These are phyloP conservation scores for Urocolius indicus DNA, from an alignment of 2,113 vertebrate species.

Conservation along the genomic window DNA sequence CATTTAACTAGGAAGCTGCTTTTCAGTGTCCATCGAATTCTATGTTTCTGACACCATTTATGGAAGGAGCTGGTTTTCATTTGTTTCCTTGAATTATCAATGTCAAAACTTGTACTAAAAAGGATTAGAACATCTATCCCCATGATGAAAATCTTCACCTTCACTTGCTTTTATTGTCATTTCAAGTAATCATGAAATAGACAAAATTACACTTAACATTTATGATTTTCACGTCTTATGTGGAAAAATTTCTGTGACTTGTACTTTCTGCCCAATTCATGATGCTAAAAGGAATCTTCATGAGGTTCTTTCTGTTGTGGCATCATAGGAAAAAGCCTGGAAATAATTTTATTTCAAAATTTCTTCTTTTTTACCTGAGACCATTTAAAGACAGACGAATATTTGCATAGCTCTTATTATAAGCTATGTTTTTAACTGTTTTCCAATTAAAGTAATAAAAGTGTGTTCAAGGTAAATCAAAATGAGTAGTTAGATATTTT, in stretches of 20 bases:
- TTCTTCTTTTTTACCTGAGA: background rate
- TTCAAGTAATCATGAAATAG: background rate
- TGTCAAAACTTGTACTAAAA: background rate
- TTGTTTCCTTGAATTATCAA: background rate
- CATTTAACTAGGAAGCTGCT: background rate
- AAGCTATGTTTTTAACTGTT: conserved; percentile 33
- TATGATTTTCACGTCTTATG: background rate
- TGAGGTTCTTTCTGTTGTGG: background rate
- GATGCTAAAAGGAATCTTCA: background rate
- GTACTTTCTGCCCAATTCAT: background rate
- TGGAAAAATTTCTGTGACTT: background rate
- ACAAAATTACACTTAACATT: background rate
- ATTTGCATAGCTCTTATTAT: conserved; percentile 9
- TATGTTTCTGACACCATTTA: background rate
- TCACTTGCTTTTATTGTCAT: background rate
- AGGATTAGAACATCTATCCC: background rate
- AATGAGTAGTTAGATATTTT: conserved; percentile 26
- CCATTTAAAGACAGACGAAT: conserved; percentile 4
- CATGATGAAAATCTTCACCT: background rate
- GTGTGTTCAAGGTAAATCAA: conserved; percentile 49
- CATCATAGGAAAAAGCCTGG: background rate
- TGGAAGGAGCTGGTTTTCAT: background rate
- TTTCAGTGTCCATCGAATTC: background rate
- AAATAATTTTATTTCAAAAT: background rate
- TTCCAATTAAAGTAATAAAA: conserved; percentile 61